phyloP scores from a whole-genome alignment of 2,888 invertebrate species.

The Drosophila niveifrons region DNA sequence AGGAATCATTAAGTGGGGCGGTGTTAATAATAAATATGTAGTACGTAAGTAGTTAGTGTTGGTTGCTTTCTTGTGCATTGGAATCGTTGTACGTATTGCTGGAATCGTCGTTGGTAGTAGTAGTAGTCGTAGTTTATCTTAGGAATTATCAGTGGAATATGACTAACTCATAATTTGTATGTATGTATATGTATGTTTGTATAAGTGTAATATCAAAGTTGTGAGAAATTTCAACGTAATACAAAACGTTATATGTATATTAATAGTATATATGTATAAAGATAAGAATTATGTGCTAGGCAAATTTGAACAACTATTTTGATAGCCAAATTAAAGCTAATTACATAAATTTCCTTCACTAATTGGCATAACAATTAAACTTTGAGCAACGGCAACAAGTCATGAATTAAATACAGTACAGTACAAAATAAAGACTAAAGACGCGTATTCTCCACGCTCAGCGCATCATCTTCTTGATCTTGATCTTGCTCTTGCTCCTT shows the following conservation, averaged over 20 bases:
- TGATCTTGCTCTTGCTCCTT: constrained; percentile 31
- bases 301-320: constrained; percentile 38
- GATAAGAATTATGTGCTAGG: constrained; percentile 32
- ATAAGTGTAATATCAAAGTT: constrained; percentile 48
- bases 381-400: constrained; percentile 56
- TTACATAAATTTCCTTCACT: constrained; percentile 41
- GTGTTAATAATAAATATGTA: constrained; percentile 24
- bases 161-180: constrained; percentile 25
- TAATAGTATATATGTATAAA: not conserved
- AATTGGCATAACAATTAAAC: constrained; percentile 46
- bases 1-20: constrained; percentile 16
- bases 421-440: constrained; percentile 75
- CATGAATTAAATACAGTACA: constrained; percentile 41
- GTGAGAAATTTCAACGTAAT: constrained; percentile 39
- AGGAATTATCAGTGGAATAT: constrained; percentile 66
- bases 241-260: constrained; percentile 8
- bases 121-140: constrained; percentile 48
- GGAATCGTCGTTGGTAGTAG: constrained; percentile 69
- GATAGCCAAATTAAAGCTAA: constrained; percentile 63
- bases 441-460: constrained; percentile 84
- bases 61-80: constrained; percentile 37
- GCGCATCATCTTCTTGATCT: constrained; percentile 76
- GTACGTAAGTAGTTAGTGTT: constrained; percentile 32
- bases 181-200: constrained; percentile 14
- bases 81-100: constrained; percentile 71